Conservation (phyloP, 2,113 vertebrate genomes). For the Leptobrachium leishanense region DNA sequence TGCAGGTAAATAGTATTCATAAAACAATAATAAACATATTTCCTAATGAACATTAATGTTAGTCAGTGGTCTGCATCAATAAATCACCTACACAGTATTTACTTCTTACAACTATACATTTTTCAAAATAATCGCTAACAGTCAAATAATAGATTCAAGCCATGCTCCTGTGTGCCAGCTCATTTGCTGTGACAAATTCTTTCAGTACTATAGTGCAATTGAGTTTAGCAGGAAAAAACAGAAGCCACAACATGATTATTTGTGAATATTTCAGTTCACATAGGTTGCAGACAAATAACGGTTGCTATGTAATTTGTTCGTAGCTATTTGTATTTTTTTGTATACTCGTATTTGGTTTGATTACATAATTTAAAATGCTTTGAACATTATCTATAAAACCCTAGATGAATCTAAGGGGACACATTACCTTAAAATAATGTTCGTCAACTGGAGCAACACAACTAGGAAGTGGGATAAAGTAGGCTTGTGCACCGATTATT, state of each 20-base stretch:
- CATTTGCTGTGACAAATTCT: slow-evolving; percentile 1
- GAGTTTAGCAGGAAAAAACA: background rate
- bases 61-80: background rate
- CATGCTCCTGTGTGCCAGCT: background rate
- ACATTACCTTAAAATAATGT: no score
- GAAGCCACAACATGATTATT: background rate
- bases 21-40: no score
- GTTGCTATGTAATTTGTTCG: background rate
- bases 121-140: background rate
- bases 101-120: background rate
- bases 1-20: no score
- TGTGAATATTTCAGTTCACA: background rate
- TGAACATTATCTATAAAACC: no score
- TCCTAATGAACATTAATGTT: background rate
- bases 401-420: no score
- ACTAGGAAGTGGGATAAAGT: no score
- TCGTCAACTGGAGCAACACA: no score
- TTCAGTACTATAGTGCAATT: background rate
- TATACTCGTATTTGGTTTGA: no score
- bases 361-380: no score
- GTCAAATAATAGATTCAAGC: background rate
- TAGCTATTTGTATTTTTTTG: no score
- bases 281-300: background rate
- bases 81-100: background rate
- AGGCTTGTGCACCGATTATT: no score